Conservation (phyloP, 1,140 invertebrate genomes). For the Chelonus insularis region DNA sequence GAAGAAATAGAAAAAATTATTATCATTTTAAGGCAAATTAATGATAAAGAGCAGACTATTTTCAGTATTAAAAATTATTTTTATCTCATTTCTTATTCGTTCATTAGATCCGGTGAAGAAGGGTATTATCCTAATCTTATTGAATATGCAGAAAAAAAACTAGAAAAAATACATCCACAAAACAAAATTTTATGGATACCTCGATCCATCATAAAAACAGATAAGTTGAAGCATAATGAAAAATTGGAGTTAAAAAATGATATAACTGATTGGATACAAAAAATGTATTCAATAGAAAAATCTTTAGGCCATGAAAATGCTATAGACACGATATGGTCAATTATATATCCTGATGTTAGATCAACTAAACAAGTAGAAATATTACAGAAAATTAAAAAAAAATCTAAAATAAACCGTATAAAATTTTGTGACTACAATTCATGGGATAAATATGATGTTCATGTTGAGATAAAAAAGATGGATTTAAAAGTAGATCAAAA, state of each 20-base stretch:
- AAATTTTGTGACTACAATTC: conserved; percentile 65
- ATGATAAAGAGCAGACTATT: background rate
- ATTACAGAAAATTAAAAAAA: conserved; percentile 18
- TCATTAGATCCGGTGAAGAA: conserved; percentile 68
- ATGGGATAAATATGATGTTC: conserved; percentile 74
- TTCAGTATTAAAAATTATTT: background rate
- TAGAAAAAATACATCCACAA: conserved; percentile 60
- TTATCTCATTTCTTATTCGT: conserved; percentile 6
- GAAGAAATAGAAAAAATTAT: conserved; percentile 66
- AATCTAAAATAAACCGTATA: conserved; percentile 48
- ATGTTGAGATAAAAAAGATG: conserved; percentile 68
- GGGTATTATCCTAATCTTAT: conserved; percentile 67
- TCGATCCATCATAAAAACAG: conserved; percentile 55
- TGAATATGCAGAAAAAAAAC: conserved; percentile 60
- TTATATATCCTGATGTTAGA: conserved; percentile 38
- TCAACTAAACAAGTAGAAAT: conserved; percentile 9
- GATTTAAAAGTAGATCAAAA: conserved; percentile 65
- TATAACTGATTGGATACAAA: conserved; percentile 55
- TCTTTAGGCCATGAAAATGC: conserved; percentile 45
- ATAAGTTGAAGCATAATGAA: conserved; percentile 50
- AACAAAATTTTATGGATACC: conserved; percentile 60
- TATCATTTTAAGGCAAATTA: conserved; percentile 58
- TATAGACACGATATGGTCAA: conserved; percentile 16
- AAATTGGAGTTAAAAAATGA: conserved; percentile 54
- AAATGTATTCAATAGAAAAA: conserved; percentile 57